A percentile compares a stretch with the other conserved stretches of the same genome.
Conservation (phyloP, 2,888 invertebrate species). For the Dasypogon diadema region DNA sequence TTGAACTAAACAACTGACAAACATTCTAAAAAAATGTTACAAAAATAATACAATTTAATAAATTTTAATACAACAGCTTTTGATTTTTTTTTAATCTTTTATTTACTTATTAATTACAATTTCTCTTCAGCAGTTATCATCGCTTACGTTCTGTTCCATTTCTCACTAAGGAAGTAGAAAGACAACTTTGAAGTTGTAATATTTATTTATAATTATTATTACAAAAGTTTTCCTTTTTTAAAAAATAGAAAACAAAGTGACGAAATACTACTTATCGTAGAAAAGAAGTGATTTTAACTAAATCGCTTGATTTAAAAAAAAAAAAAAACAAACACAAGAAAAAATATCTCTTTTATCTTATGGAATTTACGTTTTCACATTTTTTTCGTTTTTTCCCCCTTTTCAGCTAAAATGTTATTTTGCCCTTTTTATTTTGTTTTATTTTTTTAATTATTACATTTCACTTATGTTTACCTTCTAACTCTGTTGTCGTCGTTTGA, state of each 20-base stretch:
- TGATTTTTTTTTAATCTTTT: slow-evolving; percentile 36
- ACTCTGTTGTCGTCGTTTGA: slow-evolving; percentile 1
- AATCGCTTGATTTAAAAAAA: slow-evolving; percentile 21
- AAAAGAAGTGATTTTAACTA: slow-evolving; percentile 31
- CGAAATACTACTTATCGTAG: slow-evolving; percentile 42
- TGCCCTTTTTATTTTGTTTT: background rate
- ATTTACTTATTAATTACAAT: slow-evolving; percentile 50
- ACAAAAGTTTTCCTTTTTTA: slow-evolving; percentile 33
- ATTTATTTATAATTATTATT: slow-evolving; percentile 43
- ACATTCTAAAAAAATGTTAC: background rate
- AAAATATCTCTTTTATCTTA: slow-evolving; percentile 32
- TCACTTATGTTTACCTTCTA: background rate
- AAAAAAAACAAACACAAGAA: slow-evolving; percentile 19
- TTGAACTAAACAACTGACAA: slow-evolving; percentile 3
- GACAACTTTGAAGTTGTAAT: slow-evolving; percentile 47
- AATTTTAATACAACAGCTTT: slow-evolving; percentile 29
- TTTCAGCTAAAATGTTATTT: slow-evolving; percentile 16
- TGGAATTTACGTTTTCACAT: slow-evolving; percentile 14
- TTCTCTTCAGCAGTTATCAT: slow-evolving; percentile 39
- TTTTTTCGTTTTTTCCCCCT: background rate
- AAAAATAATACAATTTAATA: slow-evolving; percentile 20
- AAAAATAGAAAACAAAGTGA: slow-evolving; percentile 49
- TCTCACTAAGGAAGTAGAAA: slow-evolving; percentile 49
- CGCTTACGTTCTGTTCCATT: slow-evolving; percentile 27
- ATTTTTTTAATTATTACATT: slow-evolving; percentile 15